These are phyloP conservation scores for Microtus montanus DNA, from an alignment of 2,113 vertebrate genomes.

Conservation along the genomic window DNA sequence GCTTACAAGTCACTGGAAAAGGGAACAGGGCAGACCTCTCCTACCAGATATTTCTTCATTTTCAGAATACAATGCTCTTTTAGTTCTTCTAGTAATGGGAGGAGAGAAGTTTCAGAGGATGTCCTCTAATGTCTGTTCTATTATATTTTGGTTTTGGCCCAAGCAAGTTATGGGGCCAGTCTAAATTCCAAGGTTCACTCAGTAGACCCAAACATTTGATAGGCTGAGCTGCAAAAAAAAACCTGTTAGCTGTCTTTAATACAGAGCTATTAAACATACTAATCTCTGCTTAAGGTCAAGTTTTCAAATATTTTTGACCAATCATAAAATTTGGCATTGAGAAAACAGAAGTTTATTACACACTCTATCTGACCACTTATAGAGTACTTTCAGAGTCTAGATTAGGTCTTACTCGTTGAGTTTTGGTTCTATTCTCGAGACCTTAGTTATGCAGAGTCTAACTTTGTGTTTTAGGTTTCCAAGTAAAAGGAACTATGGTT, in stretches of 20 bases:
- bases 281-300: not conserved
- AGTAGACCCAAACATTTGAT: not conserved
- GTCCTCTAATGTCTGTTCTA: not conserved
- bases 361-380: not conserved
- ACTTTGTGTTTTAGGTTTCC: not conserved
- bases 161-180: not conserved
- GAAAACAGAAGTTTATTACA: not conserved
- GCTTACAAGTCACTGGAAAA: not conserved
- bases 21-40: not conserved
- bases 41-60: not conserved
- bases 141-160: not conserved
- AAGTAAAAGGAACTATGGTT: constrained; percentile 12
- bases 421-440: not conserved
- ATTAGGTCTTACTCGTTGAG: not conserved
- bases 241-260: not conserved
- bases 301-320: not conserved
- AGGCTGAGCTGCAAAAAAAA: not conserved
- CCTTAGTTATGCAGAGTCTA: not conserved
- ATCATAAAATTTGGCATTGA: not conserved
- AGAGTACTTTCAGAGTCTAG: not conserved
- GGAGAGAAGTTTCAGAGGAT: not conserved
- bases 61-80: not conserved
- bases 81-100: not conserved
- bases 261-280: not conserved
- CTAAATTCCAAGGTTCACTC: not conserved